Evolutionary conservation across 2,113 vertebrate genomes (phyloP), one percentile per base, ranked within the genome.

Genomic region (Nestor notabilis): DNA sequence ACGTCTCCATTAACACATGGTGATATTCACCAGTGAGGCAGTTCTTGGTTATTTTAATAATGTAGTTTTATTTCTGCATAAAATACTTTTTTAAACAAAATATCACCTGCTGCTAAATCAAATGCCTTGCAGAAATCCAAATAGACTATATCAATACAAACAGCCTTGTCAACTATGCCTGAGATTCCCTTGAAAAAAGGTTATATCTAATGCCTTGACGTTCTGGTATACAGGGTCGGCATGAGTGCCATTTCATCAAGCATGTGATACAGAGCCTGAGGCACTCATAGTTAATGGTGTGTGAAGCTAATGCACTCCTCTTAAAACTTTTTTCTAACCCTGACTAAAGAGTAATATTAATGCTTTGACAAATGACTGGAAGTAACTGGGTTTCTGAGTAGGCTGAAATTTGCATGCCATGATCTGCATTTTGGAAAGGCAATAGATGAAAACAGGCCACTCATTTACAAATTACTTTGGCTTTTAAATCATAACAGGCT

Each of bases 391-490:
- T 70, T 93, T 91, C 37, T 93, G 74, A 81, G 44, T 69, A 46
- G 49, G 35, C 23, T 88, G 72, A 91, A 87, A 88, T 93, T 83
- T 82, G 28, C 52, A 39, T 84, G 66, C 41, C 56, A 35, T 39
- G 31, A 90, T 95, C 92, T 87, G 39, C 21, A 58, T 95, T 87
- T 90, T 76, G 69, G 49, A 82, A 94, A 70, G 58, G n/a, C 2
- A 3, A 60, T 55, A 71, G 25, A 61, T 58, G 35, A 91, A 92
- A 95, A n/a, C 27, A 79, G 56, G 49, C 33, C 58, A 74, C 49
- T 89, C 7, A 44, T 89, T 93, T 92, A 83, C 80, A 92, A 94
- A 94, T 78, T 89, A 61, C 55, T 90, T 90, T 76, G 25, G 15
- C 49, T 90, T 90, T 95, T 53, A 90, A 50, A 75, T 74, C 3